A percentile compares a stretch with the other conserved stretches of the same genome.
Conservation (phyloP, 1,140 invertebrate genomes). For the Hylaeus volcanicus region DNA sequence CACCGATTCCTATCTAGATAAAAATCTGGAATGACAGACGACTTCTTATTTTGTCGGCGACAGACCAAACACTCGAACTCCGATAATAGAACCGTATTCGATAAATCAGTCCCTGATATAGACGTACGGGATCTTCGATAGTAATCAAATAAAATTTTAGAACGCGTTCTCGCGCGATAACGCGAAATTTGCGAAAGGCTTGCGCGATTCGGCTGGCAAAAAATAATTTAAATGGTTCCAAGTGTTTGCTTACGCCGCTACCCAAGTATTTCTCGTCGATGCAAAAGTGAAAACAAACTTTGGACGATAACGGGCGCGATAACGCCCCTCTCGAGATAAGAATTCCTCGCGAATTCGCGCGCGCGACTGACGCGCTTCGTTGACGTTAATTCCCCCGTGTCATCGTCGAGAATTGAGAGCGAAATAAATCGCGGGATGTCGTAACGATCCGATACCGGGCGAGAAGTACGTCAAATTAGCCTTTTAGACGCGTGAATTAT, state of each 20-base stretch:
- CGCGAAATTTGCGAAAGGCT: not conserved
- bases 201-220: not conserved
- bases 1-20: no score
- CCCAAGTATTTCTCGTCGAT: slow-evolving; percentile 16
- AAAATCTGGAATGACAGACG: no score
- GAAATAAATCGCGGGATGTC: not conserved
- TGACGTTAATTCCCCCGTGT: not conserved
- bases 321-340: slow-evolving; percentile 21
- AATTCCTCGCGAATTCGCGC: not conserved
- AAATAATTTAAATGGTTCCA: not conserved
- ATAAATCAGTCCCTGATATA: no score
- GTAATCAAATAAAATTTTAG: not conserved
- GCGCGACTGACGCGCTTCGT: not conserved
- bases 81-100: no score
- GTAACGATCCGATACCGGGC: no score
- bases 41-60: no score
- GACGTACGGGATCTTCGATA: no score
- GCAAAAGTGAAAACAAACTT: slow-evolving; percentile 27
- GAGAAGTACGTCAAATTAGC: no score
- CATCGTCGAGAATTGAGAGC: no score
- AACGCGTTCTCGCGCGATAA: not conserved
- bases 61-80: no score
- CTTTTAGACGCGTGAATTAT: no score
- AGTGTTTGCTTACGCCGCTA: slow-evolving; percentile 4
- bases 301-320: not conserved